Percentiles rank a stretch among this genome's conserved stretches.
These are phyloP conservation scores for Drosophila pseudoobscura DNA, from an alignment of 1,140 invertebrate genomes.

Conservation along the genomic window DNA sequence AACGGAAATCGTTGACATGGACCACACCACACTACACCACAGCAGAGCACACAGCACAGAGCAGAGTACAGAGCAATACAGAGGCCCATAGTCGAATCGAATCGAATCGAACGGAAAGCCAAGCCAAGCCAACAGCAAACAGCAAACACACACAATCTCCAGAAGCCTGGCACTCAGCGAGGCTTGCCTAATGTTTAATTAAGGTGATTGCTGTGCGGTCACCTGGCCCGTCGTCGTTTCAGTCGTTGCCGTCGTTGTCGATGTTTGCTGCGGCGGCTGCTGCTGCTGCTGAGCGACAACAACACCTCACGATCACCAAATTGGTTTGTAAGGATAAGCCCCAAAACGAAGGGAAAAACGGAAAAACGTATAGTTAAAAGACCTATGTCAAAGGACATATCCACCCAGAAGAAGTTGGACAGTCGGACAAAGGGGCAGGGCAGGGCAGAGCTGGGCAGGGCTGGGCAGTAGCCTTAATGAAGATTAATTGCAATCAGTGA, in stretches of 20 bases:
- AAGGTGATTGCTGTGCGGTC: slow-evolving; percentile 80
- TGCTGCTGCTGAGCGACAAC: slow-evolving; percentile 47
- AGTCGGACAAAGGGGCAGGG: slow-evolving; percentile 13
- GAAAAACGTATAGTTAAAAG: slow-evolving; percentile 10
- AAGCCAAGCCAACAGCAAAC: slow-evolving; percentile 28
- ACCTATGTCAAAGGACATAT: slow-evolving; percentile 55
- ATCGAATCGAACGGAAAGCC: slow-evolving; percentile 15
- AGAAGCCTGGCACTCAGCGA: slow-evolving; percentile 61
- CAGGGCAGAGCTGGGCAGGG: neutral
- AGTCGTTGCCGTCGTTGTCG: slow-evolving; percentile 2
- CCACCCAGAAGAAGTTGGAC: neutral
- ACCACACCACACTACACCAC: slow-evolving; percentile 78
- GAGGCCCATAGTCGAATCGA: neutral
- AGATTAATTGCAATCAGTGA: slow-evolving; percentile 82
- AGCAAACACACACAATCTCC: slow-evolving; percentile 46
- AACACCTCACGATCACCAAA: slow-evolving; percentile 75
- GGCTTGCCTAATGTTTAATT: slow-evolving; percentile 82
- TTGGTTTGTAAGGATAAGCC: slow-evolving; percentile 79
- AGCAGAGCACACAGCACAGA: slow-evolving; percentile 23
- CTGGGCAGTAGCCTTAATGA: slow-evolving; percentile 65
- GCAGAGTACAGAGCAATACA: too few species aligned
- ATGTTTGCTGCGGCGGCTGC: slow-evolving; percentile 30
- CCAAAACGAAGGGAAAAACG: slow-evolving; percentile 4
- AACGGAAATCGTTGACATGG: slow-evolving; percentile 80
- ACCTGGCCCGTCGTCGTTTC: slow-evolving; percentile 53